Evolutionary conservation across 35 echinoderm and acorn worm genomes (phyloP).

Genomic region (Amphiura filiformis): DNA sequence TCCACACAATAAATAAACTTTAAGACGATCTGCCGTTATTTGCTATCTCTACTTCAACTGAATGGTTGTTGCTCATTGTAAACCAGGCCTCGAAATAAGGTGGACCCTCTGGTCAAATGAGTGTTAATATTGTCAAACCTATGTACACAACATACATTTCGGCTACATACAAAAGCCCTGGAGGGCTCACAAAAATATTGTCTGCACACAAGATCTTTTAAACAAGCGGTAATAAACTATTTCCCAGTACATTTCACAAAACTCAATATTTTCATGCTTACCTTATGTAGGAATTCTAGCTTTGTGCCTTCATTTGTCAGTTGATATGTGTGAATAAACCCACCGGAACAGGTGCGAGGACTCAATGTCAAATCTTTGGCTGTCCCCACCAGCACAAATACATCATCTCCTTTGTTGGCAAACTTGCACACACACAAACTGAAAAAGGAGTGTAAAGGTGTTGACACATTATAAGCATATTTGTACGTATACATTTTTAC

Average conservation of each 20-base stretch:
- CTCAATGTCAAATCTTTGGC: conserved; percentile 89
- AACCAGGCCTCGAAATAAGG: too few relatives aligned
- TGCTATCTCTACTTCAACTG: too few relatives aligned
- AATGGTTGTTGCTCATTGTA: too few relatives aligned
- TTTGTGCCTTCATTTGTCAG: conserved; percentile 76
- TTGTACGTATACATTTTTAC: background rate
- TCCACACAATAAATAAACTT: too few relatives aligned
- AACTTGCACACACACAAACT: conserved; percentile 71
- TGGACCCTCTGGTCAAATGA: too few relatives aligned
- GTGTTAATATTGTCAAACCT: too few relatives aligned
- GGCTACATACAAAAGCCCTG: too few relatives aligned
- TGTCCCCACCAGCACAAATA: conserved; percentile 72
- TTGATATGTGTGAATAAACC: conserved; percentile 82
- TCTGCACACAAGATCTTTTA: too few relatives aligned
- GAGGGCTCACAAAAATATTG: too few relatives aligned
- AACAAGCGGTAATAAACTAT: background rate
- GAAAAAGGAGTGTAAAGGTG: background rate
- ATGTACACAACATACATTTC: too few relatives aligned
- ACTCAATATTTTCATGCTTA: background rate
- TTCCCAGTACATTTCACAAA: background rate
- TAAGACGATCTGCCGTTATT: too few relatives aligned
- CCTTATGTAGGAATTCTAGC: conserved; percentile 91
- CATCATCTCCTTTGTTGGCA: conserved; percentile 57
- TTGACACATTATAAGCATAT: too few relatives aligned
- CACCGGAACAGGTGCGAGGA: conserved; percentile 87